These are phyloP conservation scores for Colius striatus DNA, from an alignment of 2,113 vertebrate genomes.

Conservation along the genomic window DNA sequence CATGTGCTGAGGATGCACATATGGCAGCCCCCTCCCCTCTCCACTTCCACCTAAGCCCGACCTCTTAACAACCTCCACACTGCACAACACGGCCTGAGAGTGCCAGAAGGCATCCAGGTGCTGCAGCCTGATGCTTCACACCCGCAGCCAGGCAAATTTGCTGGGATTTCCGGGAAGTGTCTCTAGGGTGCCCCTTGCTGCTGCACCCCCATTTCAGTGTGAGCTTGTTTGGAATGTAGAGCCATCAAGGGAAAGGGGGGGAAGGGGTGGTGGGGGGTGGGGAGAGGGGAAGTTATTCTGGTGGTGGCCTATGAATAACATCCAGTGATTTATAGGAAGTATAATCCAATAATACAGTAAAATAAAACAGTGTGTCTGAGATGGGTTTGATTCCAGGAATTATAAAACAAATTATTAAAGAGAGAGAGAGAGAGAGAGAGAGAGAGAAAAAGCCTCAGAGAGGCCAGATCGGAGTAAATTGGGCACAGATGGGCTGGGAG, in stretches of 20 bases:
- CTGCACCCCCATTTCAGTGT: constrained; percentile 79
- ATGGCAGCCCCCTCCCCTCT: constrained; percentile 48
- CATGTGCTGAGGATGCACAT: constrained; percentile 48
- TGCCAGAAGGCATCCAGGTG: constrained; percentile 68
- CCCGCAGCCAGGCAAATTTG: constrained; percentile 61
- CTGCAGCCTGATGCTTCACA: constrained; percentile 48
- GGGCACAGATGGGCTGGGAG: constrained; percentile 90
- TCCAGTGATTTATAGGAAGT: constrained; percentile 98
- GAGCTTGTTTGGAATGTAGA: constrained; percentile 71
- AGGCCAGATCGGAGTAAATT: constrained; percentile 89
- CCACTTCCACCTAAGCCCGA: constrained; percentile 56
- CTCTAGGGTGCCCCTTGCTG: constrained; percentile 90
- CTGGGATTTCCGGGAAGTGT: constrained; percentile 75
- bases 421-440: not conserved
- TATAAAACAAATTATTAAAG: constrained; percentile 94
- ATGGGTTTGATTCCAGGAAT: constrained; percentile 97
- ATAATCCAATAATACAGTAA: constrained; percentile 99
- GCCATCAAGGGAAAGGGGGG: constrained; percentile 53
- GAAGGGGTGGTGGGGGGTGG: constrained; percentile 54
- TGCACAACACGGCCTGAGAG: not conserved
- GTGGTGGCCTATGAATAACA: constrained; percentile 89
- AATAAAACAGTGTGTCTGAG: constrained; percentile 88
- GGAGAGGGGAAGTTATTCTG: constrained; percentile 86
- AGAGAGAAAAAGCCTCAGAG: constrained; percentile 40
- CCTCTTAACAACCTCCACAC: constrained; percentile 58